Percentiles rank a stretch among this genome's conserved stretches.
Evolutionary conservation across 2,888 invertebrate species (phyloP).

Genomic region (Zygaena filipendulae): DNA sequence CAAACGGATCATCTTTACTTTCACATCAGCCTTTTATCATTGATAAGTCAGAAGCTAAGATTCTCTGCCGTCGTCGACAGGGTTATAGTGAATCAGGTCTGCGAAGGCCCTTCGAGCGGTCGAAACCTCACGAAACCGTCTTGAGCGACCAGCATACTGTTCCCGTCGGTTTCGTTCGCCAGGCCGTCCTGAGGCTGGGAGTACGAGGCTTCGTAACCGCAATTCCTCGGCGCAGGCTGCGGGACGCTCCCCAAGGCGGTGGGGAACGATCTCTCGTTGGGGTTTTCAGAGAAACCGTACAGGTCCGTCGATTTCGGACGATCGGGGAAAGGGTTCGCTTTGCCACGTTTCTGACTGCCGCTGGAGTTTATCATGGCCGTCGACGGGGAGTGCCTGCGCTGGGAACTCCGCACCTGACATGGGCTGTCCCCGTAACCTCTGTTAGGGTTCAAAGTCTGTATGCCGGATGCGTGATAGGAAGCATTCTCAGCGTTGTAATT

Average conservation of each 20-base stretch:
- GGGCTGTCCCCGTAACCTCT: slow-evolving; percentile 56
- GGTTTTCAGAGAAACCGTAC: slow-evolving; percentile 65
- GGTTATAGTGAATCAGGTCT: slow-evolving; percentile 57
- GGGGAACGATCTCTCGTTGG: slow-evolving; percentile 49
- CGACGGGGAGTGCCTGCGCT: slow-evolving; percentile 55
- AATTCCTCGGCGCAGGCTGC: slow-evolving; percentile 59
- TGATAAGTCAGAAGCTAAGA: slow-evolving; percentile 42
- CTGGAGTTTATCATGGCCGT: slow-evolving; percentile 54
- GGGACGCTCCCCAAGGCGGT: slow-evolving; percentile 53
- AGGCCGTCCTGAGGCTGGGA: slow-evolving; percentile 66
- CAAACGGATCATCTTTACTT: too few relatives aligned
- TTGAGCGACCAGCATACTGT: slow-evolving; percentile 89
- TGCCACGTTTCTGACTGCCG: slow-evolving; percentile 62
- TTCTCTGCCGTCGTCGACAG: slow-evolving; percentile 48
- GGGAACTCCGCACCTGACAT: slow-evolving; percentile 45
- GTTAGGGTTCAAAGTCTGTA: slow-evolving; percentile 61
- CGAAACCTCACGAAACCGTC: slow-evolving; percentile 90
- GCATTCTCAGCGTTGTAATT: slow-evolving; percentile 60
- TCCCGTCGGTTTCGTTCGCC: slow-evolving; percentile 56
- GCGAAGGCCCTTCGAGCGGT: slow-evolving; percentile 69
- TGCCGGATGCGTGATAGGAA: slow-evolving; percentile 62
- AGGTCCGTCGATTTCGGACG: slow-evolving; percentile 72
- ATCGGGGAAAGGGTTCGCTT: slow-evolving; percentile 68
- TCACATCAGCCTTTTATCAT: slow-evolving; percentile 14
- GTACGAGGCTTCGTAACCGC: slow-evolving; percentile 63